Conservation (phyloP, 2,113 vertebrate species). For the Octodon degus region DNA sequence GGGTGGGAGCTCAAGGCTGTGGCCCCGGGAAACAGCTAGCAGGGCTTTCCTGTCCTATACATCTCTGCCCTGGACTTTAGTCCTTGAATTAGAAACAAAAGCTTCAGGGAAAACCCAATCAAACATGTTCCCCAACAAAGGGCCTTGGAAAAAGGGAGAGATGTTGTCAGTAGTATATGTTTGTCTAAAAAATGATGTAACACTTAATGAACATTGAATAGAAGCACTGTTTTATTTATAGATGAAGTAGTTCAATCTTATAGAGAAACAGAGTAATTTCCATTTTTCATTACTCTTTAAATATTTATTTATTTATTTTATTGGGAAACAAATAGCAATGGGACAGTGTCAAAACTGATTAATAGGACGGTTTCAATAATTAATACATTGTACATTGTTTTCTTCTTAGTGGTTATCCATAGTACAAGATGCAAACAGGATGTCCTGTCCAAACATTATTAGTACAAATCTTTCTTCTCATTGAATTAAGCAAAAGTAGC, state of each 20-base stretch:
- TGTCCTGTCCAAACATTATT: no score
- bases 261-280: background rate
- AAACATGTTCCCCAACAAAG: background rate
- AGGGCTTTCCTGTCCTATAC: background rate
- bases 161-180: no score
- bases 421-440: no score
- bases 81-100: background rate
- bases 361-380: no score
- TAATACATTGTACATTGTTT: no score
- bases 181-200: background rate
- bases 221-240: background rate
- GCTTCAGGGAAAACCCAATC: background rate
- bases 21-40: background rate
- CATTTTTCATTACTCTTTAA: background rate
- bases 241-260: background rate
- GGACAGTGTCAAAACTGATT: no score
- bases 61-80: background rate
- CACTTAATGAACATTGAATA: background rate
- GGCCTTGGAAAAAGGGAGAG: background rate
- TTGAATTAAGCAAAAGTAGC: no score
- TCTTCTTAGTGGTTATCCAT: no score
- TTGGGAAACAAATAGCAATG: no score
- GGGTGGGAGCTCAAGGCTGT: fast-evolving
- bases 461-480: no score
- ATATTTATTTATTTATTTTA: background rate